These are phyloP conservation scores for Melolontha melolontha DNA, from an alignment of 2,888 invertebrate species.

Conservation along the genomic window DNA sequence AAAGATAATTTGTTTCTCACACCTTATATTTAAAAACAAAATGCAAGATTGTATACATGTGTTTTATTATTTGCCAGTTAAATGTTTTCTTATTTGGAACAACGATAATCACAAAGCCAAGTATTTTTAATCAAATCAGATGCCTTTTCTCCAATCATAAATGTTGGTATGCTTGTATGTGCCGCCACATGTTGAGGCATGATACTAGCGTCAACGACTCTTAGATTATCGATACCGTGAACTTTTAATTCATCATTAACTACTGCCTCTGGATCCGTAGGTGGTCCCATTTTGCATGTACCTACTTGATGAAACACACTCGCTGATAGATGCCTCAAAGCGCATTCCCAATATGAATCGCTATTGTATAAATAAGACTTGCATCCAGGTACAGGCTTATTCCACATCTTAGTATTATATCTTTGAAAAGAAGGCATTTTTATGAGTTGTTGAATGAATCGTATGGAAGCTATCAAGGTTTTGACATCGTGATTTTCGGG, in stretches of 20 bases:
- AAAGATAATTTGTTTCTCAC: too few species aligned
- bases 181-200: conserved; percentile 74
- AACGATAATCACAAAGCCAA: neutral
- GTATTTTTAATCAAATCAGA: conserved; percentile 65
- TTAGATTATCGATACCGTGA: conserved; percentile 70
- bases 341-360: conserved; percentile 80
- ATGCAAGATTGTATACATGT: too few species aligned
- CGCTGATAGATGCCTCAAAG: conserved; percentile 61
- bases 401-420: conserved; percentile 67
- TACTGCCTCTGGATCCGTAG: conserved; percentile 71
- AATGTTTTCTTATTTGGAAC: too few species aligned
- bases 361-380: conserved; percentile 66
- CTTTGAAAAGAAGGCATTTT: conserved; percentile 66
- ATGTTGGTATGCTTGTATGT: conserved; percentile 76
- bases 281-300: conserved; percentile 80
- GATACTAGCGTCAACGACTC: conserved; percentile 64
- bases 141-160: conserved; percentile 80
- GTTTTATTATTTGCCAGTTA: too few species aligned
- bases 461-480: conserved; percentile 67
- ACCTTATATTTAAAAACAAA: too few species aligned
- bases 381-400: conserved; percentile 67
- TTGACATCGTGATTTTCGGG: conserved; percentile 64
- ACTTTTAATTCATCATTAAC: conserved; percentile 75
- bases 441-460: conserved; percentile 65
- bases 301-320: conserved; percentile 62